Percentiles rank a stretch among this genome's conserved stretches.
phyloP scores from a whole-genome alignment of 2,888 invertebrate genomes.

The Drosophila phalerata region DNA sequence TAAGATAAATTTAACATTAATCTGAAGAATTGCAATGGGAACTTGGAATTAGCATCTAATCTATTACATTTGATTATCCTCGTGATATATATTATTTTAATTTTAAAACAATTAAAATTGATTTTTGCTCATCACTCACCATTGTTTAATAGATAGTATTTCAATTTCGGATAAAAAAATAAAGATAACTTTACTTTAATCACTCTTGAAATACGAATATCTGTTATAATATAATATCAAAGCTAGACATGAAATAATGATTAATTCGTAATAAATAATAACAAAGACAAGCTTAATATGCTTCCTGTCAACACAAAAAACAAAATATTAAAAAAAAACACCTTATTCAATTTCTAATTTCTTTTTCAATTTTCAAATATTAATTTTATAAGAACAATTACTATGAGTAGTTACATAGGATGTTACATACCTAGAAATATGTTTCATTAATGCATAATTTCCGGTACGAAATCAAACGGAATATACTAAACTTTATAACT shows the following conservation, averaged over 20 bases:
- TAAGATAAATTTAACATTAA: too few species aligned
- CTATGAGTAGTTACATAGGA: neutral
- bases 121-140: too few species aligned
- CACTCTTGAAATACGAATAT: too few species aligned
- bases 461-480: neutral
- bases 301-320: neutral
- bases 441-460: neutral
- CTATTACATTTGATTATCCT: neutral
- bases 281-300: neutral
- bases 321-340: neutral
- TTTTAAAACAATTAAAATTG: too few species aligned
- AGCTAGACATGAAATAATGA: too few species aligned
- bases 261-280: neutral
- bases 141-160: neutral
- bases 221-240: too few species aligned
- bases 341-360: neutral
- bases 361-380: neutral
- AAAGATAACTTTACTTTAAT: too few species aligned
- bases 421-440: too few species aligned
- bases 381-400: neutral
- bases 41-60: neutral
- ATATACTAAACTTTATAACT: slow-evolving; percentile 8
- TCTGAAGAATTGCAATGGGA: neutral
- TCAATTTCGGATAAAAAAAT: too few species aligned
- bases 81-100: neutral